phyloP scores from a whole-genome alignment of 2,113 vertebrate species.

The Romanogobio albipinnatus region DNA sequence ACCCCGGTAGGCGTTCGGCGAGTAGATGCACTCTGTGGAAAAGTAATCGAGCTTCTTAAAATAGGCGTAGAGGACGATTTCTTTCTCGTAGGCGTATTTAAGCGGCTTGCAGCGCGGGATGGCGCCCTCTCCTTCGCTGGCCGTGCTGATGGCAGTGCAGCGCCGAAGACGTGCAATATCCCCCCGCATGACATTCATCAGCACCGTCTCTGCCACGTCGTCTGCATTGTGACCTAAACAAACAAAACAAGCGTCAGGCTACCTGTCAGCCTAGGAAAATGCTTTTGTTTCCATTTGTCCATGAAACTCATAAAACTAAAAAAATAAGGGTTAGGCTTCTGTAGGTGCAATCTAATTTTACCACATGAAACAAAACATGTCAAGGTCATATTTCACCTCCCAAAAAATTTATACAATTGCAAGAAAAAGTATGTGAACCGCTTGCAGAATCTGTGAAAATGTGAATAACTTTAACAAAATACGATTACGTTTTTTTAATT shows the following conservation, averaged over 20 bases:
- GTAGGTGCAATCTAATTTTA: not conserved
- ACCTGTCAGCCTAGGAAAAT: not conserved
- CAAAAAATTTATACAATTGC: no score
- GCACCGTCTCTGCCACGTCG: conserved; percentile 85
- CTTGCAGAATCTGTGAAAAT: no score
- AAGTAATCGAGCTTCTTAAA: conserved; percentile 91
- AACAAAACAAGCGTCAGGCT: conserved; percentile 6
- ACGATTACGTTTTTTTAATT: no score
- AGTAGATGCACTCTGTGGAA: conserved; percentile 88
- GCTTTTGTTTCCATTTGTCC: not conserved
- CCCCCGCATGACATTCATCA: conserved; percentile 90
- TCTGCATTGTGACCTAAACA: conserved; percentile 87
- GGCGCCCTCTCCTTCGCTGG: conserved; percentile 78
- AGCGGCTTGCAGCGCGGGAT: conserved; percentile 89
- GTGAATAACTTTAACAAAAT: no score
- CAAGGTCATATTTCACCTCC: not conserved
- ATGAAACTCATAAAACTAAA: not conserved
- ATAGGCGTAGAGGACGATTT: conserved; percentile 92
- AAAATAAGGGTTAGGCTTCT: not conserved
- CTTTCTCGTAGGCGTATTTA: conserved; percentile 90
- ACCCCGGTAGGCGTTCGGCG: conserved; percentile 87
- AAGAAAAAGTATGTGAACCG: no score
- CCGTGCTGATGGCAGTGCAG: conserved; percentile 78
- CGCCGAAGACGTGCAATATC: conserved; percentile 83
- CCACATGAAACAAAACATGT: not conserved